Evolutionary conservation across 2,888 invertebrate genomes (phyloP).

Genomic region (Anaspis maculata): DNA sequence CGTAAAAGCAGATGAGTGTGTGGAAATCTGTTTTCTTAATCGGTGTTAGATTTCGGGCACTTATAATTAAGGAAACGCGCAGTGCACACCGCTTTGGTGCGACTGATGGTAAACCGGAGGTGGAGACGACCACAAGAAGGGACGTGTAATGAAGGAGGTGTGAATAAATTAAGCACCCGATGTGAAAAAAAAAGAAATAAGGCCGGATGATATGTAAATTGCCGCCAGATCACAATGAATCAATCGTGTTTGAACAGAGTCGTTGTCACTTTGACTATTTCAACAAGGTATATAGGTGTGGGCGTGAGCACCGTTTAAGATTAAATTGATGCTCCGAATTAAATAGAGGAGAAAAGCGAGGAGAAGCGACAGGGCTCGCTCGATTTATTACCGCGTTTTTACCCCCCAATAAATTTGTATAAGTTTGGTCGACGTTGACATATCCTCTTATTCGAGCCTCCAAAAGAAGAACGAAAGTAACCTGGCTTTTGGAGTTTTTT

Average conservation of each 20-base stretch:
- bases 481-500: too few species aligned
- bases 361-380: constrained; percentile 4
- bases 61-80: too few species aligned
- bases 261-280: constrained; percentile 7
- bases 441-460: too few species aligned
- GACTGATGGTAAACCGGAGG: too few species aligned
- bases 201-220: constrained; percentile 13
- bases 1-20: too few species aligned
- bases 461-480: too few species aligned
- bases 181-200: constrained; percentile 10
- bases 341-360: constrained; percentile 10
- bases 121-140: too few species aligned
- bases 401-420: constrained; percentile 8
- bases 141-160: constrained; percentile 9
- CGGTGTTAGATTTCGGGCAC: too few species aligned
- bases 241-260: constrained; percentile 13
- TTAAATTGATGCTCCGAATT: constrained; percentile 14
- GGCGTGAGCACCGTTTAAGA: constrained; percentile 15
- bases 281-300: constrained; percentile 13
- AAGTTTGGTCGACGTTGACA: constrained; percentile 6
- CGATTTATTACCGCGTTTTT: constrained; percentile 10
- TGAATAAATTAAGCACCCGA: constrained; percentile 10
- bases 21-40: too few species aligned
- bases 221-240: constrained; percentile 14
- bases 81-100: too few species aligned